A percentile compares a stretch with the other conserved stretches of the same genome.
Conservation (phyloP, 2,888 invertebrate genomes). For the Calephelis perditalis region DNA sequence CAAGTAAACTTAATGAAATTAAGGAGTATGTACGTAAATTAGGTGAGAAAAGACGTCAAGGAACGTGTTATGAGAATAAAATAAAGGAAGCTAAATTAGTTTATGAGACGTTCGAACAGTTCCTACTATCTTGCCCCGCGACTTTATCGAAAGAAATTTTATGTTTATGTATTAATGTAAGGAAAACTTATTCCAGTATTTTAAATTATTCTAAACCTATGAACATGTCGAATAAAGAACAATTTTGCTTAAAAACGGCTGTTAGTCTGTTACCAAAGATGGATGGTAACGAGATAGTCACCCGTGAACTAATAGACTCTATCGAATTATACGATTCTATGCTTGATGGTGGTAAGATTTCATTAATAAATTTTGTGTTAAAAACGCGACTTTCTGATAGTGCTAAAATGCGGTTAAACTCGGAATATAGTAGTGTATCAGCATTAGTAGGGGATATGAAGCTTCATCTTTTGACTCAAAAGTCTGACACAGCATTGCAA, state of each 20-base stretch:
- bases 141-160: background rate
- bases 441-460: slow-evolving; percentile 20
- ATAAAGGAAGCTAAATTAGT: background rate
- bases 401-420: slow-evolving; percentile 19
- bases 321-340: slow-evolving; percentile 22
- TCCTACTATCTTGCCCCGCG: background rate
- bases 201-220: background rate
- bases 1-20: too few species aligned
- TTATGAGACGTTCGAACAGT: background rate
- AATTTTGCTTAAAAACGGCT: too few species aligned
- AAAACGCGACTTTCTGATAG: slow-evolving; percentile 23
- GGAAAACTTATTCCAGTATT: background rate
- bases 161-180: background rate
- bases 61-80: too few species aligned
- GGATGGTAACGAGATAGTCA: slow-evolving; percentile 19
- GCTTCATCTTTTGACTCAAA: slow-evolving; percentile 20
- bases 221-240: too few species aligned
- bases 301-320: slow-evolving; percentile 19
- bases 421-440: background rate
- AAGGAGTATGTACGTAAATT: too few species aligned
- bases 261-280: slow-evolving; percentile 21
- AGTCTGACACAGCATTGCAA: slow-evolving; percentile 21
- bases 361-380: slow-evolving; percentile 27
- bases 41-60: too few species aligned
- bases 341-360: slow-evolving; percentile 13